Conservation (phyloP, 1,140 invertebrate genomes). For the Drosophila aff. region DNA sequence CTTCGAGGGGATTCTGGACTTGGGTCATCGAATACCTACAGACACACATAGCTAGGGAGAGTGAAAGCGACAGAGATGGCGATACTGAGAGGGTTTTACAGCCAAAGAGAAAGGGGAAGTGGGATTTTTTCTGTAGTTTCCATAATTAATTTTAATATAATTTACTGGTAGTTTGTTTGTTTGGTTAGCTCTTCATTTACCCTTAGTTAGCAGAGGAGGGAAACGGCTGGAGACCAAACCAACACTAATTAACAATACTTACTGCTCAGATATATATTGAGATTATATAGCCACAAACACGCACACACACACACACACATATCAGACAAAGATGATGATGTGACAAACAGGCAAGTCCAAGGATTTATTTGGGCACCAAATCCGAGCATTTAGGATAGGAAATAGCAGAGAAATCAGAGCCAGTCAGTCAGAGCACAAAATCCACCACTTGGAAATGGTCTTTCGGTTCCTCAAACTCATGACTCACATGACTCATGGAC, state of each 20-base stretch:
- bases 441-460: slow-evolving; percentile 3
- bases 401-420: not conserved
- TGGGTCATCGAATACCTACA: not conserved
- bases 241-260: slow-evolving; percentile 11
- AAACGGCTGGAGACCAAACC: not conserved
- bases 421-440: slow-evolving; percentile 18
- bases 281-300: slow-evolving; percentile 24
- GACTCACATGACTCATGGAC: not conserved
- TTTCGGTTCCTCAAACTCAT: slow-evolving; percentile 8
- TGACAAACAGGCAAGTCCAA: not conserved
- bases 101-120: not conserved
- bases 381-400: slow-evolving; percentile 18
- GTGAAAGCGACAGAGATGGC: slow-evolving; percentile 26
- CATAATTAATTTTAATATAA: not conserved
- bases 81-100: not conserved
- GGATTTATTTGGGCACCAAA: slow-evolving; percentile 12
- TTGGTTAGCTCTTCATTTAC: slow-evolving; percentile 3
- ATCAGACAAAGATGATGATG: slow-evolving; percentile 28
- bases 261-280: slow-evolving; percentile 38
- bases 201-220: not conserved
- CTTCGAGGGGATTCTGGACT: not conserved
- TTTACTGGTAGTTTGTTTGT: not conserved
- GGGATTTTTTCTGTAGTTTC: not conserved
- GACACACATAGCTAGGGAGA: slow-evolving; percentile 7
- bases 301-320: slow-evolving; percentile 31